Conservation (phyloP, 2,797 vertebrate species). For the Crypturellus tataupa region DNA sequence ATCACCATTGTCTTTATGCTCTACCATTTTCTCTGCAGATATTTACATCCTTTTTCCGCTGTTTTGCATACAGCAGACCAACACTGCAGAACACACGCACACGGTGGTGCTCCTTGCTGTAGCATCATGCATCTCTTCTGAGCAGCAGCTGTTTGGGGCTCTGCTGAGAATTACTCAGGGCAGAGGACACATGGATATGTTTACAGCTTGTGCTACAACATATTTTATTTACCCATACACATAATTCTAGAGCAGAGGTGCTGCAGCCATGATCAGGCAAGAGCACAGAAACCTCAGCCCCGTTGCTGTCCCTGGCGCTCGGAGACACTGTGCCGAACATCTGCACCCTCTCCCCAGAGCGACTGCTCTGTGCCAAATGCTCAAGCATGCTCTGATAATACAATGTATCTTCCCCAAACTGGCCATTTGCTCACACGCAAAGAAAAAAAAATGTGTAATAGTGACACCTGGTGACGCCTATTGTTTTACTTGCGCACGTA, state of each 20-base stretch:
- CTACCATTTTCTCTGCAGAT: conserved; percentile 1
- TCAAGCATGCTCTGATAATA: neutral
- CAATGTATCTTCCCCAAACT: neutral
- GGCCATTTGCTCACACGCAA: conserved; percentile 22
- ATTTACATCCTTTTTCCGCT: conserved; percentile 4
- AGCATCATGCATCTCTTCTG: neutral
- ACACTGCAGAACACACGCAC: neutral
- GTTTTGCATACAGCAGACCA: neutral
- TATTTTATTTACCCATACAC: neutral
- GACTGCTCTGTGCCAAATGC: neutral
- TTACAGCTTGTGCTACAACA: neutral
- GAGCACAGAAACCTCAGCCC: neutral
- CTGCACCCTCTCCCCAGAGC: neutral
- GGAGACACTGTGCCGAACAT: neutral
- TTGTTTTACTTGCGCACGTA: neutral
- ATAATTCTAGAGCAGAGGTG: neutral
- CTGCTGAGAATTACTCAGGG: neutral
- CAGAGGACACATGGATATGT: neutral
- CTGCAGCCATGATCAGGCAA: neutral
- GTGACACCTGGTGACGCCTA: conserved; percentile 70
- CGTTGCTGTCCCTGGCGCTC: neutral
- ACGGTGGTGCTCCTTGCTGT: neutral
- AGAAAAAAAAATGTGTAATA: conserved; percentile 26
- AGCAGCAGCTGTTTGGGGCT: neutral
- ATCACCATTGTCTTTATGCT: neutral